Conservation (phyloP, 2,113 vertebrate species). For the Aptenodytes forsteri region DNA sequence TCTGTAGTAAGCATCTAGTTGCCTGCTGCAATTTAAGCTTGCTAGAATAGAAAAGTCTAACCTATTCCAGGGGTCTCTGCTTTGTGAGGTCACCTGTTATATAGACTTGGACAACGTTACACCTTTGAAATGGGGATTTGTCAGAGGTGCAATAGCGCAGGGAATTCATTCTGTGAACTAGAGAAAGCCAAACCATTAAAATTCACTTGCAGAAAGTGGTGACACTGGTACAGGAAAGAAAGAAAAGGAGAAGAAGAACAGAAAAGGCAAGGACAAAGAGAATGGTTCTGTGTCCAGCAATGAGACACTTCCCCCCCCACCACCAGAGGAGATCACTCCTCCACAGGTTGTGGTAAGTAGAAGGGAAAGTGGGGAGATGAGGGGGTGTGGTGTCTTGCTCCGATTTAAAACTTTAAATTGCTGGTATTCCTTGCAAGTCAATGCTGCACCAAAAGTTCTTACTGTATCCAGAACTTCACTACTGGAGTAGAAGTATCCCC, state of each 20-base stretch:
- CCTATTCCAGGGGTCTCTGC: slow-evolving; percentile 76
- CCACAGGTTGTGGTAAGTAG: slow-evolving; percentile 87
- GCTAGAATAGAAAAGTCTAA: slow-evolving; percentile 78
- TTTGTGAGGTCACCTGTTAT: slow-evolving; percentile 72
- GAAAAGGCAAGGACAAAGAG: slow-evolving; percentile 95
- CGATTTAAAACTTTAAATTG: neutral
- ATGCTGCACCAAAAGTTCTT: accelerated
- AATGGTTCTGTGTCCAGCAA: slow-evolving; percentile 91
- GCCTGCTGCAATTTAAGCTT: slow-evolving; percentile 83
- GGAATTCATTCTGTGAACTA: neutral
- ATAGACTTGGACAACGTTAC: slow-evolving; percentile 69
- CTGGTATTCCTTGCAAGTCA: neutral
- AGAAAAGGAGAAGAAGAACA: slow-evolving; percentile 96
- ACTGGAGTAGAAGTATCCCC: neutral
- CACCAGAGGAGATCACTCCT: slow-evolving; percentile 85
- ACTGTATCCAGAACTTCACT: neutral
- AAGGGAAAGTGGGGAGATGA: neutral
- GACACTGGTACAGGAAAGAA: slow-evolving; percentile 91
- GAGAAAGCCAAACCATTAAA: neutral
- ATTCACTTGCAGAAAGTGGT: slow-evolving; percentile 78
- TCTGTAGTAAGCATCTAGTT: slow-evolving; percentile 76
- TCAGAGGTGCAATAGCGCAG: neutral
- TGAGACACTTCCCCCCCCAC: slow-evolving; percentile 82
- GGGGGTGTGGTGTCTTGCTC: neutral
- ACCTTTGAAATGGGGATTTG: neutral